phyloP scores from a whole-genome alignment of 1,140 invertebrate species.

The Cotesia glomerata region DNA sequence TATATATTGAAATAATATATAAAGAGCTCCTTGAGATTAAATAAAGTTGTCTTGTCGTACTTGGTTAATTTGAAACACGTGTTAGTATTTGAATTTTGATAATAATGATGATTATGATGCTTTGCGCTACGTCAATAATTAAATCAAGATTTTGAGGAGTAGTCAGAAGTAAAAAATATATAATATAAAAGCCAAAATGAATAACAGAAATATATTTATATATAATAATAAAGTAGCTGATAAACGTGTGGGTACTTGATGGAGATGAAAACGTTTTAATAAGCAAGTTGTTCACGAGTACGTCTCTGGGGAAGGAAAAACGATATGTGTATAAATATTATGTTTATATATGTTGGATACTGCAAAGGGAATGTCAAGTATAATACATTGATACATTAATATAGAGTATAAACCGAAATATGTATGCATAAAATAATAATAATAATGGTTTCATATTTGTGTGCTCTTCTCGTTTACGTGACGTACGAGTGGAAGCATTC shows the following conservation, averaged over 20 bases:
- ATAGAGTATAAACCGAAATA: not conserved
- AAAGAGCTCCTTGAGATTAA: too few species aligned
- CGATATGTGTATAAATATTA: not conserved
- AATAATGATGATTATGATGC: too few species aligned
- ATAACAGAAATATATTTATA: too few species aligned
- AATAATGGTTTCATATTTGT: not conserved
- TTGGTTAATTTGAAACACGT: too few species aligned
- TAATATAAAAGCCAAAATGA: too few species aligned
- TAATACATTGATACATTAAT: not conserved
- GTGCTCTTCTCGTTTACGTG: not conserved
- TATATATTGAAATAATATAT: too few species aligned
- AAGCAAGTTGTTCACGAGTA: slow-evolving; percentile 9
- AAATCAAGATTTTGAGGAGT: too few species aligned
- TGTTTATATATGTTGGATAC: not conserved
- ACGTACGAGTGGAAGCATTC: not conserved
- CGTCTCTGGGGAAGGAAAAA: slow-evolving; percentile 10
- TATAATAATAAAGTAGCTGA: not conserved
- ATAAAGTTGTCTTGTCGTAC: too few species aligned
- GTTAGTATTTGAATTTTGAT: too few species aligned
- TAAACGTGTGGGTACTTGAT: slow-evolving; percentile 13
- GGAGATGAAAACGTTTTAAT: slow-evolving; percentile 21
- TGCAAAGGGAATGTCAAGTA: not conserved
- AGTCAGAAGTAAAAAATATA: too few species aligned
- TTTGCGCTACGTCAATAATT: too few species aligned
- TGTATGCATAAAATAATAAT: not conserved